Conservation (phyloP, 2,113 vertebrate genomes). For the Mustelus asterias region DNA sequence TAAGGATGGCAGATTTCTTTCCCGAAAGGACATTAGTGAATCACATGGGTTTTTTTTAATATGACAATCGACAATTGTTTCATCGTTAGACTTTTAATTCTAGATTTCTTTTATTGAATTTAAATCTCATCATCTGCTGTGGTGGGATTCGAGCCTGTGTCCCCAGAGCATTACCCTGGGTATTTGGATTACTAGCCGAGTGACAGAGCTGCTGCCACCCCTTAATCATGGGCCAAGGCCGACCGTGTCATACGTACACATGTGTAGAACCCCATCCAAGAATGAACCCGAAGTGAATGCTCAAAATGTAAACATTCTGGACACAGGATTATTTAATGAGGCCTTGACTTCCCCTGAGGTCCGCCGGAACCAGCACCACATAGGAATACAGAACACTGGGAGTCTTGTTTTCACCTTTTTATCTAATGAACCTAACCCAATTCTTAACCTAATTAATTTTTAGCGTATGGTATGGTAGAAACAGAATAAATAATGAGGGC, state of each 20-base stretch:
- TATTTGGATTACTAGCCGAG: too few relatives aligned
- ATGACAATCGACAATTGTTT: too few relatives aligned
- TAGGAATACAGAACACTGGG: neutral
- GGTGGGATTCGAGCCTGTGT: too few relatives aligned
- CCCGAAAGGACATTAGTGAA: too few relatives aligned
- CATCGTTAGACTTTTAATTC: too few relatives aligned
- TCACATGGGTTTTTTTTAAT: too few relatives aligned
- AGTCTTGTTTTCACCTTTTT: neutral
- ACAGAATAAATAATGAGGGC: slow-evolving; percentile 7
- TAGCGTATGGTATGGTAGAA: neutral
- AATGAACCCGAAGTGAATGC: neutral
- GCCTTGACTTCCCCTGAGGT: neutral
- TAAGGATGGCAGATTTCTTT: too few relatives aligned
- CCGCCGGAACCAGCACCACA: neutral
- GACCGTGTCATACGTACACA: neutral
- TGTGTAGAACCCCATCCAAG: neutral
- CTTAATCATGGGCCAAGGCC: neutral
- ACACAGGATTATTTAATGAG: neutral
- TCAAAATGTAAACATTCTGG: neutral
- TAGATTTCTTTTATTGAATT: too few relatives aligned
- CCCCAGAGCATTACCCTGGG: too few relatives aligned
- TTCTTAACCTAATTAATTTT: neutral
- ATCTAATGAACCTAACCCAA: neutral
- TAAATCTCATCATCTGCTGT: too few relatives aligned
- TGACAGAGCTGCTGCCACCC: too few relatives aligned